phyloP scores from a whole-genome alignment of 2,797 vertebrate genomes.

The Esox masquinongy region DNA sequence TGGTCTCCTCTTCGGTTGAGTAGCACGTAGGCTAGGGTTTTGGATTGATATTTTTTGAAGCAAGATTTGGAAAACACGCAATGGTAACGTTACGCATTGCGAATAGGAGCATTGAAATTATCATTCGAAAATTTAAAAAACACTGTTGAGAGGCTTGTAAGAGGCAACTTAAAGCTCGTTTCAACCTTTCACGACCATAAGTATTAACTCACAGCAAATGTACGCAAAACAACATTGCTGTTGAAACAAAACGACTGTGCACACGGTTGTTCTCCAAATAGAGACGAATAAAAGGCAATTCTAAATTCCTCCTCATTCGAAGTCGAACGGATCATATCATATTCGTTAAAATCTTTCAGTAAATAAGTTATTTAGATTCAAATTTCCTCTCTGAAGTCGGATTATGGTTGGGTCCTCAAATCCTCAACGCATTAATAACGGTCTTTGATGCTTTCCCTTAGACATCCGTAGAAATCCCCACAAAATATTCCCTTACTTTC shows the following conservation, averaged over 20 bases:
- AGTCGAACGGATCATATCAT: constrained; percentile 39
- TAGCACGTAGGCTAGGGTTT: constrained; percentile 42
- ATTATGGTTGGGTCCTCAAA: constrained; percentile 62
- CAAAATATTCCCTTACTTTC: constrained; percentile 28
- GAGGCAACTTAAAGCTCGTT: constrained; percentile 31
- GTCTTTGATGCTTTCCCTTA: constrained; percentile 57
- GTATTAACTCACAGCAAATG: constrained; percentile 35
- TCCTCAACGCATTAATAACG: constrained; percentile 55
- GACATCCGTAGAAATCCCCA: constrained; percentile 41
- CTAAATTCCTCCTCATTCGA: constrained; percentile 23
- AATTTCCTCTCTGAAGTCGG: constrained; percentile 66
- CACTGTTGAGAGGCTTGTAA: constrained; percentile 34
- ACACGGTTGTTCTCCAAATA: constrained; percentile 29
- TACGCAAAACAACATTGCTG: constrained; percentile 41
- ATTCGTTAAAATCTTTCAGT: constrained; percentile 62
- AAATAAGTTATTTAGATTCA: constrained; percentile 66
- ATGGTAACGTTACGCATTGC: constrained; percentile 29
- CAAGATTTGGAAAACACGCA: constrained; percentile 38
- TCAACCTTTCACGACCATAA: constrained; percentile 37
- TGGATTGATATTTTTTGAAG: constrained; percentile 23
- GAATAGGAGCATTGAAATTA: constrained; percentile 25
- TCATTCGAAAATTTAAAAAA: constrained; percentile 24
- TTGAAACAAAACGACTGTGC: constrained; percentile 37
- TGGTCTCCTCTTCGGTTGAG: constrained; percentile 50
- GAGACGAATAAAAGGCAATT: constrained; percentile 47